A percentile compares a stretch with the other conserved stretches of the same genome.
Evolutionary conservation across 2,113 vertebrate genomes (phyloP).

Genomic region (Neopipo cinnamomea): DNA sequence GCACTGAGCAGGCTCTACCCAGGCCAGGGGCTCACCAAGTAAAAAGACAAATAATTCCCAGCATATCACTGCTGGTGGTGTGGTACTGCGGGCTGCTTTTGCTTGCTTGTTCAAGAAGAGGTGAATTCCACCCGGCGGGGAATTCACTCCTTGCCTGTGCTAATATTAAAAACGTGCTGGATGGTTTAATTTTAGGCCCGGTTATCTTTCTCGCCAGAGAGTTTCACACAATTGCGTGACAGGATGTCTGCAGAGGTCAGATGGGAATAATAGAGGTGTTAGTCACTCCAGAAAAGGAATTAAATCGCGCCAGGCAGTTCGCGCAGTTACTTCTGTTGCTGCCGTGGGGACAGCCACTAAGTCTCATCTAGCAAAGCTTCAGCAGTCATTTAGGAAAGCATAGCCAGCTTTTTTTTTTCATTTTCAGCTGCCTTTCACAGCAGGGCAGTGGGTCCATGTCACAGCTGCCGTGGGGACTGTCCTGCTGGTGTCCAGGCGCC

Average conservation of each 20-base stretch:
- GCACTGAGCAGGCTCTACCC: background rate
- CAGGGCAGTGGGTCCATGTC: background rate
- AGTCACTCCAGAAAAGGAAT: conserved; percentile 40
- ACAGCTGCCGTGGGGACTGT: background rate
- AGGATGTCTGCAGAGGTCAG: conserved; percentile 42
- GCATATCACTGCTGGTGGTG: background rate
- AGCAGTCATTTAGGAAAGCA: background rate
- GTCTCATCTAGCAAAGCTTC: background rate
- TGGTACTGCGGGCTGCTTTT: background rate
- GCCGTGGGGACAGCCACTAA: fast-evolving
- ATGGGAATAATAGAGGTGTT: conserved; percentile 34
- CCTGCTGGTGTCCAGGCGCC: background rate
- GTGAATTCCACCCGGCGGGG: background rate
- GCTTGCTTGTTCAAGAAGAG: background rate
- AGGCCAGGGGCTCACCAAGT: background rate
- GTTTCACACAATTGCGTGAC: conserved; percentile 5
- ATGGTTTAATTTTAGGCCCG: background rate
- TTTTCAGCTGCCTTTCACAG: background rate
- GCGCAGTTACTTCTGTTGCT: background rate
- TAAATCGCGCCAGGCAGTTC: fast-evolving
- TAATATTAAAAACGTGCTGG: background rate
- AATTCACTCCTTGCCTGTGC: background rate
- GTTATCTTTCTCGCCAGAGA: background rate
- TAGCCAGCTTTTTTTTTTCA: background rate
- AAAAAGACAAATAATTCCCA: background rate